These are phyloP conservation scores for Hirtodrosophila histrioides DNA, from an alignment of 2,888 invertebrate species.

Conservation along the genomic window DNA sequence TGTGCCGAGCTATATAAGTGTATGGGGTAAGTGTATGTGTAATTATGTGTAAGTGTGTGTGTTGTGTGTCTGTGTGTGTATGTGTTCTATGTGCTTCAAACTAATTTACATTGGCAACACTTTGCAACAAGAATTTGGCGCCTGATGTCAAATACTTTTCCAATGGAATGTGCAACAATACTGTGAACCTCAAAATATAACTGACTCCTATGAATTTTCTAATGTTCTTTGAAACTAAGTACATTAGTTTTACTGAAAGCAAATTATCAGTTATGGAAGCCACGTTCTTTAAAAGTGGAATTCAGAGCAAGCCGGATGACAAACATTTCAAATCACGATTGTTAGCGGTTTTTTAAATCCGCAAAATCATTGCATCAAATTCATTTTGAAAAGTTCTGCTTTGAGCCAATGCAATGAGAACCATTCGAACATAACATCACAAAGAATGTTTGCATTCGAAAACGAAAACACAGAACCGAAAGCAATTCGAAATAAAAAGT, in stretches of 20 bases:
- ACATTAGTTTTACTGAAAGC: background rate
- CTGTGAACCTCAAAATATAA: too few species aligned
- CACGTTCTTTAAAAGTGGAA: background rate
- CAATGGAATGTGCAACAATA: background rate
- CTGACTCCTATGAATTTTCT: too few species aligned
- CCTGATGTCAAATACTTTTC: slow-evolving; percentile 1
- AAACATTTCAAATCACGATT: too few species aligned
- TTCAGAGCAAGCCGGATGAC: background rate
- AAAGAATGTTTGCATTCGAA: too few species aligned
- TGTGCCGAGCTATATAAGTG: slow-evolving; percentile 55
- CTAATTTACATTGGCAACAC: slow-evolving; percentile 61
- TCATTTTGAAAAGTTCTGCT: too few species aligned
- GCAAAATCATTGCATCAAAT: too few species aligned
- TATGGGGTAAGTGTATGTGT: slow-evolving; percentile 9
- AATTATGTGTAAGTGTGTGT: slow-evolving; percentile 19
- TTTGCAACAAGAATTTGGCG: slow-evolving; percentile 51
- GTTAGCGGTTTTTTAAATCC: too few species aligned
- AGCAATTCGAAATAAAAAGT: too few species aligned
- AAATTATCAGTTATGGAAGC: background rate
- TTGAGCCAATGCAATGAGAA: too few species aligned
- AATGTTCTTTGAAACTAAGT: too few species aligned
- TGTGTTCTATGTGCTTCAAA: slow-evolving; percentile 33
- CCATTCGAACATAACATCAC: too few species aligned
- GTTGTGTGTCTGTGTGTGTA: slow-evolving; percentile 17
- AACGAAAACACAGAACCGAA: too few species aligned